These are phyloP conservation scores for Pungitius pungitius DNA, from an alignment of 2,113 vertebrate genomes.

Conservation along the genomic window DNA sequence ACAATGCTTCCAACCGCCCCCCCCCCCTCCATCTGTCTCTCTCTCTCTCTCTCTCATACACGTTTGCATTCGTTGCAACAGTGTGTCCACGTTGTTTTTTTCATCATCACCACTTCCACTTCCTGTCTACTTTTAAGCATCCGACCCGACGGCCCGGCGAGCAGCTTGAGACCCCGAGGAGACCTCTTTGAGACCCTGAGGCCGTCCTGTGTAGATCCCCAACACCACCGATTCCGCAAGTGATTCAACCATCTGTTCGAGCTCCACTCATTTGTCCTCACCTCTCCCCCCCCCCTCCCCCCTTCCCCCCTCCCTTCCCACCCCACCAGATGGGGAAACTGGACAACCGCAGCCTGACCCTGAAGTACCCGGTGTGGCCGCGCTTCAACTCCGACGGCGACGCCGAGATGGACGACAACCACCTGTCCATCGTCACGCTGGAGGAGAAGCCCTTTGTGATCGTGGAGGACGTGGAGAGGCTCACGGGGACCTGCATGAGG, in stretches of 20 bases:
- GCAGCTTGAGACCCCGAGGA: no score
- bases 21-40: background rate
- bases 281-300: background rate
- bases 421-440: slow-evolving; percentile 96
- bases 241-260: background rate
- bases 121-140: no score
- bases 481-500: slow-evolving; percentile 95
- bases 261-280: background rate
- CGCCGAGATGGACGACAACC: slow-evolving; percentile 93
- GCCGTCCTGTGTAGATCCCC: no score
- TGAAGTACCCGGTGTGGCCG: slow-evolving; percentile 96
- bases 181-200: no score
- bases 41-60: background rate
- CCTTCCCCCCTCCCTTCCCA: no score
- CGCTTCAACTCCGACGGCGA: slow-evolving; percentile 93
- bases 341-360: slow-evolving; percentile 92
- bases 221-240: background rate
- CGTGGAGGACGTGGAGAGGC: slow-evolving; percentile 94
- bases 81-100: slow-evolving; percentile 27
- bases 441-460: slow-evolving; percentile 98
- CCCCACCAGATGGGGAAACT: slow-evolving; percentile 91
- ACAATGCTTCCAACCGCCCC: slow-evolving; percentile 8
- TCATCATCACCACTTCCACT: slow-evolving; percentile 24
- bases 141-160: no score
- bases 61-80: slow-evolving; percentile 15